phyloP scores from a whole-genome alignment of 2,888 invertebrate genomes.

The Heliconius sara region DNA sequence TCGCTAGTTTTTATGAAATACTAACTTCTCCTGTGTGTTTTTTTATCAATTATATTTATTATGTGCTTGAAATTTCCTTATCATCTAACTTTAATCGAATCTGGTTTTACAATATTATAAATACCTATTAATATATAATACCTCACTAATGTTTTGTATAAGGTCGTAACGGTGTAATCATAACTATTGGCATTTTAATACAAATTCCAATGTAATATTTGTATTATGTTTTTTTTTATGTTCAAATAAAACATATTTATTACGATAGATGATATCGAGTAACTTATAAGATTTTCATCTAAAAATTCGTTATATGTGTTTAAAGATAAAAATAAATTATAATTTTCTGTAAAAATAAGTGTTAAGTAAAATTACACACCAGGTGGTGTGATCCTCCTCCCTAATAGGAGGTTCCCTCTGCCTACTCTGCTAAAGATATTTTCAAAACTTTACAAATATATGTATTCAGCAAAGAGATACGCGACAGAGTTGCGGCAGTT shows the following conservation, averaged over 20 bases:
- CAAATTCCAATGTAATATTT: background rate
- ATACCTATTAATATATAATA: background rate
- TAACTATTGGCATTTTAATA: background rate
- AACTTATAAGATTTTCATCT: too few species aligned
- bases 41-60: background rate
- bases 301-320: too few species aligned
- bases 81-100: background rate
- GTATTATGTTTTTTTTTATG: background rate
- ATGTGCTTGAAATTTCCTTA: background rate
- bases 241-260: too few species aligned
- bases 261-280: too few species aligned
- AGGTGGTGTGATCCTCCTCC: too few species aligned
- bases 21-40: constrained; percentile 8
- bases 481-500: constrained; percentile 78
- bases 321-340: too few species aligned
- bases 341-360: too few species aligned
- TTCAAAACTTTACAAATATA: background rate
- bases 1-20: background rate
- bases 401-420: too few species aligned
- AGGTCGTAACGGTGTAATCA: background rate
- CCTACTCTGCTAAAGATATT: too few species aligned
- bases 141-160: too few species aligned
- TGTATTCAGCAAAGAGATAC: constrained; percentile 66
- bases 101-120: too few species aligned
- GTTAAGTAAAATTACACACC: too few species aligned